Evolutionary conservation across 2,113 vertebrate species (phyloP).

Genomic region (Nyctibius bracteatus): DNA sequence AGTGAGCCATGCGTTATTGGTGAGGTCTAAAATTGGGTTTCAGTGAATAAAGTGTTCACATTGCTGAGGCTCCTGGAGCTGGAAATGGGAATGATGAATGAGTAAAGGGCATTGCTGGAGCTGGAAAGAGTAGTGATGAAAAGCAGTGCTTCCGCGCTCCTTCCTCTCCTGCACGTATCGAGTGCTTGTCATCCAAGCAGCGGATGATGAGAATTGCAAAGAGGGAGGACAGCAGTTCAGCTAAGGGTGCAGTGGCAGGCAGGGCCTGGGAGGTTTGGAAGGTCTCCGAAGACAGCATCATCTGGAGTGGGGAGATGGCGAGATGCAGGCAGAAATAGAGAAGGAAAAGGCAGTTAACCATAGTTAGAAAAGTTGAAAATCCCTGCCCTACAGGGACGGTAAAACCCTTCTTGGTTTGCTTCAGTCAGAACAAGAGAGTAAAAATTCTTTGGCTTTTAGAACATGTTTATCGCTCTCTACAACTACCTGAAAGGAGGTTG

Average conservation of each 20-base stretch:
- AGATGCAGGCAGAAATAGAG: not conserved
- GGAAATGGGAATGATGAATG: not conserved
- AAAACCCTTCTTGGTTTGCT: not conserved
- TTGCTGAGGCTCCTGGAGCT: not conserved
- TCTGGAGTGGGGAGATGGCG: not conserved
- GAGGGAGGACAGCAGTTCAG: not conserved
- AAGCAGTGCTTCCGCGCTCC: not conserved
- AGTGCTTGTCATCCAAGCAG: not conserved
- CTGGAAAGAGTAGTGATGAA: not conserved
- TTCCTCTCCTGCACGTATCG: not conserved
- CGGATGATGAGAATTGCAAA: too few species aligned
- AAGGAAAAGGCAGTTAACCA: not conserved
- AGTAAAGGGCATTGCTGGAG: not conserved
- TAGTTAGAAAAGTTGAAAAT: not conserved
- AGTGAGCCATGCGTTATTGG: not conserved
- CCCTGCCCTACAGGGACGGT: not conserved
- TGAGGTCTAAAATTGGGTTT: not conserved
- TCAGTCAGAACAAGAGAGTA: not conserved
- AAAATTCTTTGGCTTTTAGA: not conserved
- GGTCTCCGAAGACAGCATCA: not conserved
- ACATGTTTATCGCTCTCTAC: too few species aligned
- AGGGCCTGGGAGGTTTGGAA: not conserved
- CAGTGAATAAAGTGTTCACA: not conserved
- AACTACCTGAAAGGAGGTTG: too few species aligned
- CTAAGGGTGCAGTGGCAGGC: not conserved